Percentiles rank a stretch among this genome's conserved stretches.
phyloP scores from a whole-genome alignment of 2,797 vertebrate species.

The Channa striata region DNA sequence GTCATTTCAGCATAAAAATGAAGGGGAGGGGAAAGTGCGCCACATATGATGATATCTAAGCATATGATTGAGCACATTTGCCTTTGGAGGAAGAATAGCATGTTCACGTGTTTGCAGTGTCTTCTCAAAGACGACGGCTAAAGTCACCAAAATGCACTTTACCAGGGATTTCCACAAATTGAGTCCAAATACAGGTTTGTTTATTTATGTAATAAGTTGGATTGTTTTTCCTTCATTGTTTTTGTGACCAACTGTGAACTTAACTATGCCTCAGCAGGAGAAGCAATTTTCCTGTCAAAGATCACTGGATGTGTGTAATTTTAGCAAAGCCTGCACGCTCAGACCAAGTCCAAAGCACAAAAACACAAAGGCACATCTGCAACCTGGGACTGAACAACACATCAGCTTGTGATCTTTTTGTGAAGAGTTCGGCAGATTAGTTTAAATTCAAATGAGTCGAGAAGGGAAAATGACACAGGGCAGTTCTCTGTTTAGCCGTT shows the following conservation, averaged over 20 bases:
- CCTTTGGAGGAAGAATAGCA: constrained; percentile 57
- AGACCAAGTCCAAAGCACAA: constrained; percentile 18
- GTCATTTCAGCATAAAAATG: constrained; percentile 54
- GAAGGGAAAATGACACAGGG: constrained; percentile 9
- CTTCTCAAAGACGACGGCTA: constrained; percentile 45
- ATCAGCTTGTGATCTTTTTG: constrained; percentile 1
- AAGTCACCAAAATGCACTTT: constrained; percentile 5
- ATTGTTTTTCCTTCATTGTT: constrained; percentile 25
- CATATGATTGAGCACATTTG: constrained; percentile 66
- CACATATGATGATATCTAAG: constrained; percentile 63
- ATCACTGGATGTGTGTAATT: constrained; percentile 44
- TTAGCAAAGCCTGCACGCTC: background rate
- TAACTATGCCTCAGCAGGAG: constrained; percentile 25
- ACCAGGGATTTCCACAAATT: constrained; percentile 52
- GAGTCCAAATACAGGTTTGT: constrained; percentile 47
- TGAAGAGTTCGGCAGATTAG: constrained; percentile 17
- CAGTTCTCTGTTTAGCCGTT: no score
- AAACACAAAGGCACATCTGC: constrained; percentile 21
- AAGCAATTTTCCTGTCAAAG: constrained; percentile 46
- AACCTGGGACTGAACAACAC: constrained; percentile 9
- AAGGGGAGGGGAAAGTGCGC: constrained; percentile 40
- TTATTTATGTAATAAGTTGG: constrained; percentile 33
- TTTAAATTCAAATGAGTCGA: constrained; percentile 18
- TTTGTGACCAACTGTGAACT: constrained; percentile 33
- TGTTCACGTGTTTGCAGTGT: constrained; percentile 43